A percentile compares a stretch with the other conserved stretches of the same genome.
Evolutionary conservation across 2,113 vertebrate species (phyloP).

Genomic region (Gallinago jamesoni): DNA sequence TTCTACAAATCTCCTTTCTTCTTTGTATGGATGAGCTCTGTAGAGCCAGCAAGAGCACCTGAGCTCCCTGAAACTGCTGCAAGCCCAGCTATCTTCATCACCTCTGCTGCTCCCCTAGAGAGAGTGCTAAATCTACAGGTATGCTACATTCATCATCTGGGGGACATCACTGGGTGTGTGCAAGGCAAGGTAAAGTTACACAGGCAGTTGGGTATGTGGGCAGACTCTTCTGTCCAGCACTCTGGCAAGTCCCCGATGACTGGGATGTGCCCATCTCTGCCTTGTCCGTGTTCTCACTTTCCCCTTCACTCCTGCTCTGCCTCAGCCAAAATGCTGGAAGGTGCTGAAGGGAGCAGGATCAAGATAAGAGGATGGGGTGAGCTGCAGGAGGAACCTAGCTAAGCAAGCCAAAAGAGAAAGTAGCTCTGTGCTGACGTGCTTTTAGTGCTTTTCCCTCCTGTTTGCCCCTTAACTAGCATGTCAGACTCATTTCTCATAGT

Average conservation of each 20-base stretch:
- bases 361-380: neutral
- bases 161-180: fast-evolving
- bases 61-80: neutral
- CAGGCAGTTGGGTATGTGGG: neutral
- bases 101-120: neutral
- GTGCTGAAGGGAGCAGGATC: neutral
- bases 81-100: neutral
- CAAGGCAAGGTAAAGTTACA: neutral
- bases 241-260: fast-evolving
- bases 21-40: neutral
- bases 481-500: neutral
- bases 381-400: neutral
- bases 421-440: neutral
- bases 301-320: neutral
- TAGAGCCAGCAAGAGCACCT: neutral
- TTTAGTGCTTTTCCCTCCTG: neutral
- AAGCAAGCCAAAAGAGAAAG: neutral
- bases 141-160: neutral
- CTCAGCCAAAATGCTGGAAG: neutral
- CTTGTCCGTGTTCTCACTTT: fast-evolving
- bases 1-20: neutral
- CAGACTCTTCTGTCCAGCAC: too few species aligned
- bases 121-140: neutral
- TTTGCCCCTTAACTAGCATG: neutral
- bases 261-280: neutral